Evolutionary conservation across 2,888 invertebrate species (phyloP), one percentile per base, ranked within the genome.

Genomic region (Nyleta sp.): DNA sequence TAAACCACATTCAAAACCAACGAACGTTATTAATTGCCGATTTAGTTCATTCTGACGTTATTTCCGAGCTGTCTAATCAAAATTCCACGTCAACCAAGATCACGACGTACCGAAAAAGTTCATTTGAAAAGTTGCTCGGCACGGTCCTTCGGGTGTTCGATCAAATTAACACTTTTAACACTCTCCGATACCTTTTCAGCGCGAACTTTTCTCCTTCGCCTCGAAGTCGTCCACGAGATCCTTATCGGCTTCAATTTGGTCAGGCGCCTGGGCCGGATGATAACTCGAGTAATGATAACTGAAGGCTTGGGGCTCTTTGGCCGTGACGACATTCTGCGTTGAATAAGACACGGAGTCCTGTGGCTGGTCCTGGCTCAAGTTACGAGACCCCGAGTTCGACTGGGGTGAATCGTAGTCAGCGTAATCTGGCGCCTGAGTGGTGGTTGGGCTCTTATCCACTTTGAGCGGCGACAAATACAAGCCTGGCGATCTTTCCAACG

Each of bases 231-330:
- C 77, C 18, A 50, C 10, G 0, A 48, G n/a, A 15, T 72, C 55
- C 42, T 77, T 77, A 15, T 67, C 35, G 68, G 80, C 1, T 53
- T 70, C 24, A 35, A 59, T 57, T 65, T 67, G 55, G 10, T 77
- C 78, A 1, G 80, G 52, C 20, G 80, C 33, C 20, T 83, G 85
- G 0, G 83, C 79, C 1, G 87, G 84, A 24, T 84, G 80, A 65
- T 85, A 87, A 35, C 82, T 84, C 1, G 86, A 82, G 40, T 88
- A 88, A 5, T 84, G 86, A 80, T 88, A 89, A 64, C 57, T 84
- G 73, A 81, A 80, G 0, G 84, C 53, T 40, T 81, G 84, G 0
- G 87, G 82, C 2, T 84, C 82, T 40, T 87, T 86, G 4, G 77
- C 81, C 0, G 87, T 86, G 3, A 78, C 84, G 10, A 79, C 78